Conservation (phyloP, 2,797 vertebrate genomes). For the Steatocranus sp. region DNA sequence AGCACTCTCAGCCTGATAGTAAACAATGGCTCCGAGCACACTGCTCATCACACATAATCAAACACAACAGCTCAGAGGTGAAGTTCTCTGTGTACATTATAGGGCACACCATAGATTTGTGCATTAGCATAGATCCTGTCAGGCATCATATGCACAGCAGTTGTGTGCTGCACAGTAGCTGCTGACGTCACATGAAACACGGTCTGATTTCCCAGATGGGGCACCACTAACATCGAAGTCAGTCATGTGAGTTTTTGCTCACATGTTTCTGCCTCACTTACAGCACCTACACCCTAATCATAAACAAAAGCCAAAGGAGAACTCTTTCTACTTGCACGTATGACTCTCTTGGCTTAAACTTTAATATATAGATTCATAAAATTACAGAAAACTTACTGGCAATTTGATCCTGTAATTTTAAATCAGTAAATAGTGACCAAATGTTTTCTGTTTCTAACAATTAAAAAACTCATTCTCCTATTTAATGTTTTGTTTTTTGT, state of each 20-base stretch:
- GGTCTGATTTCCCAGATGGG: neutral
- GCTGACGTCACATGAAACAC: neutral
- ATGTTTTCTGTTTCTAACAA: neutral
- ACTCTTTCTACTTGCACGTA: accelerated
- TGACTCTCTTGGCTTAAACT: accelerated
- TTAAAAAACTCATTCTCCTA: neutral
- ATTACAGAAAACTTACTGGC: neutral
- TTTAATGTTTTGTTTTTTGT: neutral
- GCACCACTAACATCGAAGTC: neutral
- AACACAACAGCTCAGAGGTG: neutral
- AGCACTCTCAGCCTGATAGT: accelerated
- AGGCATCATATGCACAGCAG: neutral
- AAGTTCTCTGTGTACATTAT: accelerated
- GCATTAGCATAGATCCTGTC: neutral
- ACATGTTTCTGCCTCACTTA: accelerated
- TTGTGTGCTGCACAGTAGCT: neutral
- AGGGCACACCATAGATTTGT: neutral
- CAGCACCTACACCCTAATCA: neutral
- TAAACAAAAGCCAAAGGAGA: neutral
- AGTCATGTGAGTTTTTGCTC: neutral
- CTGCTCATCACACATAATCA: neutral
- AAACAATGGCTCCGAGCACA: neutral
- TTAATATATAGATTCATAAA: neutral
- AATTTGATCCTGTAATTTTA: neutral
- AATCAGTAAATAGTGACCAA: accelerated